phyloP scores from a whole-genome alignment of 2,797 vertebrate species.

The Myotis vivesi region DNA sequence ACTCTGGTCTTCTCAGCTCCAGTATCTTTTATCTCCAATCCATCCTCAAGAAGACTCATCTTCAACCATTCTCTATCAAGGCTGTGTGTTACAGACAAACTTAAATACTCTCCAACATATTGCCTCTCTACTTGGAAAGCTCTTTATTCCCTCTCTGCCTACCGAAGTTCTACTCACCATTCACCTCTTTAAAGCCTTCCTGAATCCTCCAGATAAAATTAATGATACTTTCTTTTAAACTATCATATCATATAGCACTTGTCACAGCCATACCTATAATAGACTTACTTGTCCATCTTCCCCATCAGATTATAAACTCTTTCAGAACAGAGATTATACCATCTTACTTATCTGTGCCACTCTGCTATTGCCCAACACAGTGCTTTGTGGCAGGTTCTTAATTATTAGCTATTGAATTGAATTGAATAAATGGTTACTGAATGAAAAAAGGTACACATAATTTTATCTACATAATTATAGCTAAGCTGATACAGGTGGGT shows the following conservation, averaged over 20 bases:
- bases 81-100: not conserved
- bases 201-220: not conserved
- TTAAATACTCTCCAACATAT: not conserved
- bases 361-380: not conserved
- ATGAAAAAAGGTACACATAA: conserved; percentile 36
- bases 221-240: not conserved
- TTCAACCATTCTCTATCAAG: not conserved
- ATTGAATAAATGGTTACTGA: conserved; percentile 48
- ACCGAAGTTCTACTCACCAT: not conserved
- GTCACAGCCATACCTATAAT: not conserved
- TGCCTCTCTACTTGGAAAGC: not conserved
- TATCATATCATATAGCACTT: not conserved
- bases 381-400: not conserved
- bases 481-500: conserved; percentile 69
- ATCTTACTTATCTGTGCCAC: not conserved
- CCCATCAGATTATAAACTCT: not conserved
- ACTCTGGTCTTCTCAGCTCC: not conserved
- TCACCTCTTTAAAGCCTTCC: not conserved
- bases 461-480: conserved; percentile 71
- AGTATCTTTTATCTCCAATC: not conserved
- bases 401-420: conserved; percentile 31
- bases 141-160: not conserved
- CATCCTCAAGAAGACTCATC: not conserved
- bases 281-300: not conserved
- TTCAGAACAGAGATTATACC: not conserved